Base-by-base conservation (phyloP, 2,113 vertebrate genomes). In the Pachycephala philippinensis region DNA sequence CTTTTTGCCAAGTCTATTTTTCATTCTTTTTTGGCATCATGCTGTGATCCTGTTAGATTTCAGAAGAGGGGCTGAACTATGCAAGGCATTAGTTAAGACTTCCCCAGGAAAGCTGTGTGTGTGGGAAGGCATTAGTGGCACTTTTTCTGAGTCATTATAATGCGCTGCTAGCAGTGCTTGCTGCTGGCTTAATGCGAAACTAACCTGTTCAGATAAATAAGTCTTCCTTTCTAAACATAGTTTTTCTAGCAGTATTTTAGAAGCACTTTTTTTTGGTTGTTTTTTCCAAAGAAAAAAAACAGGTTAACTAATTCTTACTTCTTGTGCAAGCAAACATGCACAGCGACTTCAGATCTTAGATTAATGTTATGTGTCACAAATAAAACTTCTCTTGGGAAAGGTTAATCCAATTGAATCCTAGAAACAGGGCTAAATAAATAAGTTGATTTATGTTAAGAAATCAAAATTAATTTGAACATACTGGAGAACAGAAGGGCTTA, bases 381-480 rank as follows among this genome's bases (percentile, higher is more conserved):
- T 75, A 81, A 59, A 94, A 66, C 65, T 91, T 93, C 82, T 82
- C 28, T 89, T 81, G 84, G 60, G 82, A 93, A 93, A 91, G 70
- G 74, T 84, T 95, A 96, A 94, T 94, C 68, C 68, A 76, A 47
- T 78, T 3, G 9, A 93, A 66, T 69, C 42, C 49, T 76, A 81
- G 63, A 79, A 79, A 80, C 4, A 66, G 53, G 24, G 28, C 53
- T 89, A 90, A 84, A 89, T 87, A 94, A 91, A 86, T 91, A 89
- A 89, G 22, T 35, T 90, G 72, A 80, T 87, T 95, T 92, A 75
- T 87, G n/a, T 45, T 90, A 90, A 95, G 93, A 92, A 90, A 90
- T 85, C 47, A 87, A 49, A 86, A 92, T 86, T 92, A 92, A 80
- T 95, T 92, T 35, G 53, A 94, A 81, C 87, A 74, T 80, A 52